These are phyloP conservation scores for Sinocyclocheilus anshuiensis DNA, from an alignment of 2,113 vertebrate genomes.

Conservation along the genomic window DNA sequence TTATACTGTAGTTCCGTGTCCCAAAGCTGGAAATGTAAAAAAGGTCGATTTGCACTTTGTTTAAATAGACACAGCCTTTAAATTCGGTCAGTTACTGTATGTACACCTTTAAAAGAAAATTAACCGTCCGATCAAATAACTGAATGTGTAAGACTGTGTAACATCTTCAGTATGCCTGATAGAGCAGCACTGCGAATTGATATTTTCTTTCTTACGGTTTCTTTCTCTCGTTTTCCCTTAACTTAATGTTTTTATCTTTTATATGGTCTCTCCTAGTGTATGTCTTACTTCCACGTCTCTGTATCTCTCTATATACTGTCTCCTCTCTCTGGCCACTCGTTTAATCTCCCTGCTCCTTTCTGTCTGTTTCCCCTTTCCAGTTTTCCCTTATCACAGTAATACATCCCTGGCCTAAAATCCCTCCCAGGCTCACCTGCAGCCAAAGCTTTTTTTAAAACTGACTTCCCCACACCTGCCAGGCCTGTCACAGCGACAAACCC, in stretches of 20 bases:
- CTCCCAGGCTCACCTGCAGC: conserved; percentile 57
- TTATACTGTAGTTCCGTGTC: too few species aligned
- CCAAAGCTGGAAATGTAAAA: too few species aligned
- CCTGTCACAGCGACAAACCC: conserved; percentile 55
- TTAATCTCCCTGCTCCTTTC: conserved; percentile 39
- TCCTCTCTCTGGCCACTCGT: conserved; percentile 17
- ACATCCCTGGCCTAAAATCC: conserved; percentile 61
- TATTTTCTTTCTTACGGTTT: background rate
- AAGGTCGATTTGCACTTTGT: too few species aligned
- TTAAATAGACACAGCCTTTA: too few species aligned
- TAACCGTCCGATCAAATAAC: too few species aligned
- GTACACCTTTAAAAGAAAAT: too few species aligned
- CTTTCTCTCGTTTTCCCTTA: background rate
- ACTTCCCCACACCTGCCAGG: conserved; percentile 54
- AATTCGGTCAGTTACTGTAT: too few species aligned
- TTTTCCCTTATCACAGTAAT: conserved; percentile 62
- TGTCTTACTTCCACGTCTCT: conserved; percentile 56
- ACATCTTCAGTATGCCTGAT: too few species aligned
- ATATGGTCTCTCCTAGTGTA: conserved; percentile 47
- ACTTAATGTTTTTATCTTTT: background rate
- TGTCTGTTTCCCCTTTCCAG: conserved; percentile 37
- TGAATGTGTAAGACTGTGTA: too few species aligned
- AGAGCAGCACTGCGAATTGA: background rate
- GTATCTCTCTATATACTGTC: conserved; percentile 38
- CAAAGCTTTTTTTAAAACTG: conserved; percentile 62